A percentile compares a stretch with the other conserved stretches of the same genome.
Evolutionary conservation across 1,140 invertebrate species (phyloP).

Genomic region (Drosophila littoralis): DNA sequence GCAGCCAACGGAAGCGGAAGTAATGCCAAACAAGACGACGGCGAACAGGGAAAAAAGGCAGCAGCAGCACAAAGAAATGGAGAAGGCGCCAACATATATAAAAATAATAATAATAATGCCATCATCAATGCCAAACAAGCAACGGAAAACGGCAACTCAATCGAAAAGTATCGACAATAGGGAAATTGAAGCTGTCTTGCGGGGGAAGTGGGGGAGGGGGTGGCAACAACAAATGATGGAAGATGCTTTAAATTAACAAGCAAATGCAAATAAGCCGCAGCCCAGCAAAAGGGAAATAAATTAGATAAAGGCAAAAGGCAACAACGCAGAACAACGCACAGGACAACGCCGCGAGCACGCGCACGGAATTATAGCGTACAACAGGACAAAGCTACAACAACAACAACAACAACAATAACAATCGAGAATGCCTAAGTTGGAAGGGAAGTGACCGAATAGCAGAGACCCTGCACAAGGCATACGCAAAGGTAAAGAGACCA

Average conservation of each 20-base stretch:
- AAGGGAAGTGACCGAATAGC: no score
- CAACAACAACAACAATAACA: conserved; percentile 26
- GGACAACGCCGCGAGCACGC: conserved; percentile 51
- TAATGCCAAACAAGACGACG: conserved; percentile 66
- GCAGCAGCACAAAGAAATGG: conserved; percentile 42
- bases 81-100: conserved; percentile 76
- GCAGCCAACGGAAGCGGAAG: conserved; percentile 72
- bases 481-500: no score
- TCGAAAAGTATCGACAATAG: conserved; percentile 58
- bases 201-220: no score
- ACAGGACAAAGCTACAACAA: conserved; percentile 38
- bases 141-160: conserved; percentile 49
- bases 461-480: no score
- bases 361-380: conserved; percentile 43
- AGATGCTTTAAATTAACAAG: conserved; percentile 83
- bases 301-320: conserved; percentile 73
- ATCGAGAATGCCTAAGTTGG: no score
- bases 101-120: conserved; percentile 78
- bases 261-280: conserved; percentile 68
- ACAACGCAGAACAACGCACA: conserved; percentile 59
- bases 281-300: conserved; percentile 63
- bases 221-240: conserved; percentile 73
- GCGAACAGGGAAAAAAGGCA: no score
- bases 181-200: conserved; percentile 27
- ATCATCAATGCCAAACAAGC: conserved; percentile 67